Base-by-base conservation (phyloP, 2,888 invertebrate species). In the Agrochola lota region DNA sequence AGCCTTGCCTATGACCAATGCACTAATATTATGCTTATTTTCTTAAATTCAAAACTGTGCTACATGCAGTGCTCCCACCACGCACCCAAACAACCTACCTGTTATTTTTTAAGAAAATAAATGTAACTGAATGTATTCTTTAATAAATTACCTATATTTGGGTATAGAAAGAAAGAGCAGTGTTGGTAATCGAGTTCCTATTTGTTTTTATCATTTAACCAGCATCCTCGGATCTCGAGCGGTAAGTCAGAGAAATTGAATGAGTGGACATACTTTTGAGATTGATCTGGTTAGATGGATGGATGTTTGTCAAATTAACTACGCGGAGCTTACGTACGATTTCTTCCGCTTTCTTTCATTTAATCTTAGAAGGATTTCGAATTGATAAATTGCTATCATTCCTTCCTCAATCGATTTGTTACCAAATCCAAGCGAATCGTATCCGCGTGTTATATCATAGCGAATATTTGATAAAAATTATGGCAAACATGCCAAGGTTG, bases 321-420 rank as follows among this genome's bases (percentile, higher is more conserved):
- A 17, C 64, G 57, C 0, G 8, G 46, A 67, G 57, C 80, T 68
- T 30, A 5, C 5, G 46, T 46, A 63, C 49, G 60, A 35, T 40
- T 62, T 71, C 64, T 60, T 43, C 49, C 70, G 60, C 57, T 84
- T 73, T 77, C 83, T 77, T 77, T 74, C 20, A 68, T 68, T 64
- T 71, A 79, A 84, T 74, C 70, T 74, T 15, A 43, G 60, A 73
- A 81, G 79, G 84, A 81, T 84, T 79, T 71, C 49, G 15, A 71
- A 43, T 71, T 82, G 85, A 84, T 85, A 70, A 82, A 82, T 77
- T 60, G 64, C 57, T 74, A 82, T 66, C 30, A 77, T 71, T 63
- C 67, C 71, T 82, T 78, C 83, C 73, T 82, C 77, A 83, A 78
- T 85, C 55, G 71, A 83, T 78, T 71, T 63, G 30, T 81, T 68